Percentiles rank a stretch among this genome's conserved stretches.
Evolutionary conservation across 1,140 invertebrate genomes (phyloP).

Genomic region (Palaemon carinicauda): DNA sequence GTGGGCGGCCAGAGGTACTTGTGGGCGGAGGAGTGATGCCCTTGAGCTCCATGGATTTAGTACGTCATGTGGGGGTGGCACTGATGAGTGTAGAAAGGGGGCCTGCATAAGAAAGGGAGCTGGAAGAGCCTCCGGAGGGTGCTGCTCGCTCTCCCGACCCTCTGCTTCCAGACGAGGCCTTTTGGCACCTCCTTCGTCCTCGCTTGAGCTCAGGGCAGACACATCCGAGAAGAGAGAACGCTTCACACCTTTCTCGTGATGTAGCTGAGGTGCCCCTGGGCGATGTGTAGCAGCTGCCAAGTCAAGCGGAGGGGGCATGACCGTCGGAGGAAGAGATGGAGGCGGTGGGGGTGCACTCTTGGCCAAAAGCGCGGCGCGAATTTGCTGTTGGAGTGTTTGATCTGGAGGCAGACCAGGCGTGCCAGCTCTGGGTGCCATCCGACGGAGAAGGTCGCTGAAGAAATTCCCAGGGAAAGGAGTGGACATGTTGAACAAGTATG

Average conservation of each 20-base stretch:
- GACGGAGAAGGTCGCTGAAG: conserved; percentile 57
- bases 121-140: conserved; percentile 51
- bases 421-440: conserved; percentile 55
- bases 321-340: conserved; percentile 46
- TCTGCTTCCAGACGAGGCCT: conserved; percentile 52
- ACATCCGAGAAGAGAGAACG: conserved; percentile 56
- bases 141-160: conserved; percentile 29
- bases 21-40: conserved; percentile 56
- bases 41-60: conserved; percentile 53
- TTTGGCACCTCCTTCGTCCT: conserved; percentile 53
- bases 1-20: conserved; percentile 57
- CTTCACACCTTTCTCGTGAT: conserved; percentile 58
- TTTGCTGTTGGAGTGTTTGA: conserved; percentile 55
- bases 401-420: conserved; percentile 56
- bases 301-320: conserved; percentile 56
- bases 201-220: conserved; percentile 54
- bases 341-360: conserved; percentile 54
- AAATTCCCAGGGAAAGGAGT: conserved; percentile 58
- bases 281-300: conserved; percentile 48
- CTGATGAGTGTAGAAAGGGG: conserved; percentile 54
- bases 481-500: conserved; percentile 60
- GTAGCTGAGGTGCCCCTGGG: not conserved
- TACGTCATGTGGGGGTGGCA: conserved; percentile 57
- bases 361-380: conserved; percentile 56
- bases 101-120: conserved; percentile 59